phyloP scores from a whole-genome alignment of 2,888 invertebrate genomes.

The Erannis defoliaria region DNA sequence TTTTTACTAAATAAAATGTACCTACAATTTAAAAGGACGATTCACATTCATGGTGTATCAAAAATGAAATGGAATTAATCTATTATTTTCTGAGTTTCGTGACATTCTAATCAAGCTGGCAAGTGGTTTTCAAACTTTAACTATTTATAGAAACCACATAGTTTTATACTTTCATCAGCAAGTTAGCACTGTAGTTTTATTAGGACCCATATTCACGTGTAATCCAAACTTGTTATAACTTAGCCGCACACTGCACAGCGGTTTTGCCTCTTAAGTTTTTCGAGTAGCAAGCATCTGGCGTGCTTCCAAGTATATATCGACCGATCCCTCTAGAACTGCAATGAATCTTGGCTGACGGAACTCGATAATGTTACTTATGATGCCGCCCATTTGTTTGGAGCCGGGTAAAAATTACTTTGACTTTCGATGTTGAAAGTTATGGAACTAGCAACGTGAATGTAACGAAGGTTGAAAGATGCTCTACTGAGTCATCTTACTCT shows the following conservation, averaged over 20 bases:
- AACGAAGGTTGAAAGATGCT: background rate
- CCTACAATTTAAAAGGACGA: too few species aligned
- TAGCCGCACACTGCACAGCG: constrained; percentile 34
- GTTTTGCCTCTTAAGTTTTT: constrained; percentile 51
- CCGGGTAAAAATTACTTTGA: constrained; percentile 1
- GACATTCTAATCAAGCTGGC: too few species aligned
- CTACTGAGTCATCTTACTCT: background rate
- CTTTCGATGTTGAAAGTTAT: constrained; percentile 7
- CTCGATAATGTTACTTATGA: constrained; percentile 40
- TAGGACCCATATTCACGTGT: constrained; percentile 1
- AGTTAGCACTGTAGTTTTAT: constrained; percentile 4
- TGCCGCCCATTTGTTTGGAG: constrained; percentile 17
- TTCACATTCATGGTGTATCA: too few species aligned
- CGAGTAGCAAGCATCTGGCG: constrained; percentile 56
- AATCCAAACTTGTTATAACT: constrained; percentile 25
- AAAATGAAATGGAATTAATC: too few species aligned
- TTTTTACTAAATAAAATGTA: too few species aligned
- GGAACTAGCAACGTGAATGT: background rate
- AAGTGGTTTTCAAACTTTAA: background rate
- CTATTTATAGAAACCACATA: background rate
- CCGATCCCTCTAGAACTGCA: constrained; percentile 54
- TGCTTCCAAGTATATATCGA: constrained; percentile 67
- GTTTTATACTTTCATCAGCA: background rate
- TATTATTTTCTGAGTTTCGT: too few species aligned
- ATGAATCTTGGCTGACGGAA: constrained; percentile 49